Base-by-base conservation (phyloP, 1,140 invertebrate genomes). In the Magallana ariakensis region DNA sequence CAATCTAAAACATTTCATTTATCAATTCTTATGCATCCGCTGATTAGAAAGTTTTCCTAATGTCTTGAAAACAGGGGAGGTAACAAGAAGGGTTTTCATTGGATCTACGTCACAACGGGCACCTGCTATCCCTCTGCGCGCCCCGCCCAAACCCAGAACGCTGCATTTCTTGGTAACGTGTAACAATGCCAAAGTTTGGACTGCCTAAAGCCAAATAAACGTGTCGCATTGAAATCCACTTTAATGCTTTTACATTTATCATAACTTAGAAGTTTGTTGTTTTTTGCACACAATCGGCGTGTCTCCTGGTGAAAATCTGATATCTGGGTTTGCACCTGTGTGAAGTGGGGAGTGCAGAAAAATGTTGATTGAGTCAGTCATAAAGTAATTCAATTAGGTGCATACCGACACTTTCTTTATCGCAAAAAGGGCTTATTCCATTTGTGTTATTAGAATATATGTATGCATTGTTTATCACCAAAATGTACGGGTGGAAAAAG, bases 191-290 rank as follows among this genome's bases (percentile, higher is more conserved):
- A 22, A 66, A 66, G 62, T 66, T 66, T n/a, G 15, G n/a, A 66
- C 62, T 22, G 22, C 62, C 62, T n/a, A 9, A 19, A 19, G 62
- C n/a, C n/a, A 19, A 66, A 66, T 46, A 22, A 66, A 22, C 62
- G 62, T 66, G 62, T 66, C 62, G 16, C 22, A 66, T 66, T 22
- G 62, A 66, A 19, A 66, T 66, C 62, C 62, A 66, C 62, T 66
- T 66, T 66, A 66, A 66, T 66, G 62, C 62, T 66, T 66, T 66
- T 66, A 66, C 62, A 66, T 66, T 66, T 66, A 66, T 66, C 62
- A 66, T 66, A 66, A 66, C 62, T 66, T 22, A 66, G n/a, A 5
- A 22, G 62, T 66, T n/a, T 19, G 16, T 19, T 66, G n/a, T 66
- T 9, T 19, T 66, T 66, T 66, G 62, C n/a, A 19, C 62, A 66